These are phyloP conservation scores for Rhizoglyphus robini DNA, from an alignment of 1,140 invertebrate species.

Conservation along the genomic window DNA sequence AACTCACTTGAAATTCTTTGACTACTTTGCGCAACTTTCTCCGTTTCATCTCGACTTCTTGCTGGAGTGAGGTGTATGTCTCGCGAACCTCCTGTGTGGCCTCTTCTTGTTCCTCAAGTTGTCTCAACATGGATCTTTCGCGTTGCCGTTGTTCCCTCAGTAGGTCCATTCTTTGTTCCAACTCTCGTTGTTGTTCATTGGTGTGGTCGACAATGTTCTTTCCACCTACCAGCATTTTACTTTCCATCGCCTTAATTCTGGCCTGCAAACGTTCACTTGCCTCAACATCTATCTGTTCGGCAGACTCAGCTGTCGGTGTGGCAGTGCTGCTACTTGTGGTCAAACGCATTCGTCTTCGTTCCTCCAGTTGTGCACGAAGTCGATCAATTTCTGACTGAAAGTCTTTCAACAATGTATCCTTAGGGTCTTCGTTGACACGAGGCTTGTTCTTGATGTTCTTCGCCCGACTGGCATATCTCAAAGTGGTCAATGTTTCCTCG, in stretches of 20 bases:
- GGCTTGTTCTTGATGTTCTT: slow-evolving; percentile 94
- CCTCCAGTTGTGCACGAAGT: slow-evolving; percentile 30
- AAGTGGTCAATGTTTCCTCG: slow-evolving; percentile 82
- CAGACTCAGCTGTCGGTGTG: background rate
- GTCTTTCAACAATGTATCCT: slow-evolving; percentile 70
- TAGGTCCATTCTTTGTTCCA: slow-evolving; percentile 61
- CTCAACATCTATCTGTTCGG: slow-evolving; percentile 15
- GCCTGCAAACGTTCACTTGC: slow-evolving; percentile 18
- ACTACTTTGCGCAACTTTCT: slow-evolving; percentile 62
- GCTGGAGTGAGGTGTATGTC: slow-evolving; percentile 69
- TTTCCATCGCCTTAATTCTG: slow-evolving; percentile 51
- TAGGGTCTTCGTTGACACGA: slow-evolving; percentile 87
- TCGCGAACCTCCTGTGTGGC: slow-evolving; percentile 66
- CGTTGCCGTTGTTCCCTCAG: slow-evolving; percentile 60
- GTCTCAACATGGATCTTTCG: slow-evolving; percentile 70
- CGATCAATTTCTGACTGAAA: slow-evolving; percentile 72
- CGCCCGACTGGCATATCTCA: slow-evolving; percentile 77
- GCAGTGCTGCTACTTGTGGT: background rate
- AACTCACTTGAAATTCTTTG: slow-evolving; percentile 36
- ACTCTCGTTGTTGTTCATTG: slow-evolving; percentile 65
- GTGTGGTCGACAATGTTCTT: slow-evolving; percentile 82
- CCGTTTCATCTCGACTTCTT: slow-evolving; percentile 84
- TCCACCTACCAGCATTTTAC: slow-evolving; percentile 65
- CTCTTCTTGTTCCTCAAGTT: slow-evolving; percentile 72
- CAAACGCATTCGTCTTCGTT: slow-evolving; percentile 28